Base-by-base conservation (phyloP, 2,113 vertebrate species). In the western clawed frog (Xenopus tropicalis) region DNA sequence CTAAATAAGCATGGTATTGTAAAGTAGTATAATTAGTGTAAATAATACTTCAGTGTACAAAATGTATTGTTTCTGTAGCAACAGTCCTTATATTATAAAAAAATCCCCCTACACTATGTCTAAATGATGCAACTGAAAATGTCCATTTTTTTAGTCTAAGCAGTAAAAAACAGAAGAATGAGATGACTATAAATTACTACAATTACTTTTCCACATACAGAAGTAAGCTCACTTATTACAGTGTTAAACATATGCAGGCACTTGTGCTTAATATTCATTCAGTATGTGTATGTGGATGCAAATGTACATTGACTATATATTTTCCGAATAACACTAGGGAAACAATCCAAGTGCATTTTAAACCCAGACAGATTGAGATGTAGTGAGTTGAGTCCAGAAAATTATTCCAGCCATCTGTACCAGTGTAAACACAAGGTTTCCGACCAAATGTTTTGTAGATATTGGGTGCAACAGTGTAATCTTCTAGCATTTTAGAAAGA, bases 371-470 rank as follows among this genome's bases (percentile, higher is more conserved):
- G 84, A 85, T 79, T 78, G 79, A 90, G 80, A 82, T 83, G 77
- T 78, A 83, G 81, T 85, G 86, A 78, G 81, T 64, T 62, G 63
- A 88, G 78, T 83, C 78, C 76, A 78, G 68, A 88, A 88, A 91
- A 90, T 89, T 89, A 87, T 90, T 90, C 82, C 24, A 83, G 78
- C 88, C 86, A 90, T 92, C 89, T 91, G 89, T 87, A 74, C 80
- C 72, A 80, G 29, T 71, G 62, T 83, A 81, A 86, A 84, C 77
- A 81, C 82, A 85, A 80, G 57, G 81, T 86, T 82, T 66, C 82
- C 79, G 88, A 80, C 80, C 81, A 78, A 88, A 64, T 68, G 78
- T 74, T 84, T 82, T 82, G 58, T 82, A 77, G 77, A 69, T 82
- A 79, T 82, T 79, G 73, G 74, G 63, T 72, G 16, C 65, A 82